A percentile compares a stretch with the other conserved stretches of the same genome.
Evolutionary conservation across 2,797 vertebrate genomes (phyloP).

Genomic region (Halcyon chelicuti): DNA sequence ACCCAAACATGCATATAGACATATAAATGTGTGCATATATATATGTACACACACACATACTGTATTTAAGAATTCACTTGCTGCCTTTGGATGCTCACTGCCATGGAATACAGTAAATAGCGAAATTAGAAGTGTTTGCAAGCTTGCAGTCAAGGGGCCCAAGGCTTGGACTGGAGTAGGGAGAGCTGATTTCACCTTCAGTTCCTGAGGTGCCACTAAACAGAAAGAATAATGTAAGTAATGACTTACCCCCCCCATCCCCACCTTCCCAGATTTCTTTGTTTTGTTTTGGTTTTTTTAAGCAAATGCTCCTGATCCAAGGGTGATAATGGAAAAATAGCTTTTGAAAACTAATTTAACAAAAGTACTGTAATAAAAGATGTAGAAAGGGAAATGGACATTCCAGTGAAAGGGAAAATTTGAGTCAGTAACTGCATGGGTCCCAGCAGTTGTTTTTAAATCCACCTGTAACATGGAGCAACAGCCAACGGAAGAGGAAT

Average conservation of each 20-base stretch:
- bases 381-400: neutral
- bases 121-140: neutral
- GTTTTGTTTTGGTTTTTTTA: too few species aligned
- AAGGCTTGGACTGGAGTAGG: neutral
- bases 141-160: neutral
- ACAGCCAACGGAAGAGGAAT: neutral
- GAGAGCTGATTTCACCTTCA: neutral
- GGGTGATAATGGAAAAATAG: neutral
- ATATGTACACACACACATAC: neutral
- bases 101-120: neutral
- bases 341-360: neutral
- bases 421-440: neutral
- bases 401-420: neutral
- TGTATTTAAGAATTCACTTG: neutral
- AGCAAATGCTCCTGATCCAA: neutral
- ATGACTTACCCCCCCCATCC: neutral
- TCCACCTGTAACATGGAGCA: neutral
- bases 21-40: accelerated
- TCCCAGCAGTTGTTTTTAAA: neutral
- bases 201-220: neutral
- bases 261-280: neutral
- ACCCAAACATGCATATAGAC: accelerated
- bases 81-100: neutral
- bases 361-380: neutral
- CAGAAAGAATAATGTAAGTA: neutral